Evolutionary conservation across 2,888 invertebrate genomes (phyloP).

Genomic region (Mythimna impura): DNA sequence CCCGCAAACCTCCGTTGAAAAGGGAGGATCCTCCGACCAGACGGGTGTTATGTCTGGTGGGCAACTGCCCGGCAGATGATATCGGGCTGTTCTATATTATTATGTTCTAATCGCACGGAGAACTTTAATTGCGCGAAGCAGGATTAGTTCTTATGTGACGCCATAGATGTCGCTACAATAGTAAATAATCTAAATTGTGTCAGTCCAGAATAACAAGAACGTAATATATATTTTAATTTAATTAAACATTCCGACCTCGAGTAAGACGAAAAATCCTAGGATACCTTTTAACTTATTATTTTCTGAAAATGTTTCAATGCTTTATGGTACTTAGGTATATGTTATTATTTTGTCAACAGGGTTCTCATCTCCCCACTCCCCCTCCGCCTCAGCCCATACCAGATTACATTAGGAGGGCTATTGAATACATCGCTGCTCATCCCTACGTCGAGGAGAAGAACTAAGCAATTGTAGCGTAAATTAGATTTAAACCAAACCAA

Average conservation of each 20-base stretch:
- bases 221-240: background rate
- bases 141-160: too few species aligned
- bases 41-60: too few species aligned
- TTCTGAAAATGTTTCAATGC: background rate
- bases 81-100: too few species aligned
- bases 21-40: too few species aligned
- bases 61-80: too few species aligned
- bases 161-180: too few species aligned
- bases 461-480: constrained; percentile 14
- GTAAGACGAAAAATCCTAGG: background rate
- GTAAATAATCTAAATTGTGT: background rate
- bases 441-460: constrained; percentile 77
- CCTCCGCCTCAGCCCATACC: constrained; percentile 84
- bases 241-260: too few species aligned
- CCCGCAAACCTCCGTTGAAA: too few species aligned
- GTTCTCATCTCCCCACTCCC: constrained; percentile 76
- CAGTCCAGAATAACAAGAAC: background rate
- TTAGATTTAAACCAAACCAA: constrained; percentile 49
- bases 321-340: constrained; percentile 4
- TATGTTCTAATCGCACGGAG: too few species aligned
- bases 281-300: background rate
- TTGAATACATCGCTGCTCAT: constrained; percentile 86
- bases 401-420: constrained; percentile 82
- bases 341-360: constrained; percentile 68
- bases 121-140: too few species aligned